A percentile compares a stretch with the other conserved stretches of the same genome.
Conservation (phyloP, 1,140 invertebrate species). For the Bradynema listronoti region DNA sequence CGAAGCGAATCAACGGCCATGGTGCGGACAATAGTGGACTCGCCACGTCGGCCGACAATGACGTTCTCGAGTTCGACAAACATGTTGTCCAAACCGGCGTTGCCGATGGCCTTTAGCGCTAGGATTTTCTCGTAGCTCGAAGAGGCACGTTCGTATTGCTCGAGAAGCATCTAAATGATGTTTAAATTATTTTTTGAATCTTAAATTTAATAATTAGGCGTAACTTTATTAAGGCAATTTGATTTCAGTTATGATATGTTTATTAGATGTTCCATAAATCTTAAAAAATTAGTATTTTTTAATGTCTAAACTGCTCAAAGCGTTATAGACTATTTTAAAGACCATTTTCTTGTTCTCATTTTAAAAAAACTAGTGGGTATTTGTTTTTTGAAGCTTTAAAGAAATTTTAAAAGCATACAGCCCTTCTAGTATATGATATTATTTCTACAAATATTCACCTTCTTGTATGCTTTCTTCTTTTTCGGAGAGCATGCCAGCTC, state of each 20-base stretch:
- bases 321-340: no score
- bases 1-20: constrained; percentile 34
- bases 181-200: constrained; percentile 4
- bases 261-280: no score
- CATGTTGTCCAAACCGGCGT: constrained; percentile 41
- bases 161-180: constrained; percentile 22
- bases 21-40: constrained; percentile 27
- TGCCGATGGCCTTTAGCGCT: constrained; percentile 35
- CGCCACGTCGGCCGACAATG: constrained; percentile 20
- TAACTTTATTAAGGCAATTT: no score
- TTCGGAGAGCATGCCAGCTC: constrained; percentile 20
- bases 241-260: no score
- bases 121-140: constrained; percentile 42
- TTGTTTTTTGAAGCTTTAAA: no score
- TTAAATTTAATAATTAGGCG: no score
- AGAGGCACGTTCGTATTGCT: constrained; percentile 26
- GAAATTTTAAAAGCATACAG: no score
- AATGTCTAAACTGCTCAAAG: no score
- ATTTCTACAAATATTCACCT: constrained; percentile 14
- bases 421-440: no score
- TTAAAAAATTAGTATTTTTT: no score
- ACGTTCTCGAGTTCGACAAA: constrained; percentile 31
- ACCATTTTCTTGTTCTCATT: no score
- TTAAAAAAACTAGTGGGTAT: no score
- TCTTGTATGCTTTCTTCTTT: constrained; percentile 37